Evolutionary conservation across 2,113 vertebrate genomes (phyloP).

Genomic region (Ictalurus punctatus): DNA sequence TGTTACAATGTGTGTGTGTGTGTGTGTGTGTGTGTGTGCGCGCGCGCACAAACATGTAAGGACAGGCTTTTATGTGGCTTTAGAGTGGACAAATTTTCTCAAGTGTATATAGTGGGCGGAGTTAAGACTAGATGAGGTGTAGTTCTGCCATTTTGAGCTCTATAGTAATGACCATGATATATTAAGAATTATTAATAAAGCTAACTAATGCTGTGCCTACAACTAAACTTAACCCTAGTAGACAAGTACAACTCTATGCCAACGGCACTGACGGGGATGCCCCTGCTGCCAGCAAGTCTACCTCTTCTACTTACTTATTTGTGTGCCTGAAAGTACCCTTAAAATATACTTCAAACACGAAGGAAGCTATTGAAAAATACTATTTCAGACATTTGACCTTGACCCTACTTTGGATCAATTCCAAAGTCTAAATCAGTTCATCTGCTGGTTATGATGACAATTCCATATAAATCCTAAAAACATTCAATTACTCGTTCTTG

Average conservation of each 20-base stretch:
- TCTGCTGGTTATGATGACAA: neutral
- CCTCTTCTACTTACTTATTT: neutral
- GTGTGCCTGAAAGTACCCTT: neutral
- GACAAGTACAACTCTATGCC: neutral
- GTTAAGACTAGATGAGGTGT: conserved; percentile 18
- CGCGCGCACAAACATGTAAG: neutral
- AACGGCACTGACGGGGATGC: neutral
- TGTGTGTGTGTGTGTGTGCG: neutral
- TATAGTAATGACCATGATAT: neutral
- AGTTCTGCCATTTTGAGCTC: conserved; percentile 28
- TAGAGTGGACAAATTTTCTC: conserved; percentile 33
- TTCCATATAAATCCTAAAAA: neutral
- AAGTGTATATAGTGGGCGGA: conserved; percentile 23
- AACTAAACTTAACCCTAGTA: neutral
- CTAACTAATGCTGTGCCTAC: neutral
- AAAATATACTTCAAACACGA: neutral
- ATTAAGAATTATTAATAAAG: neutral
- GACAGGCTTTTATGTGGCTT: conserved; percentile 39
- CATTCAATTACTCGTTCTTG: neutral
- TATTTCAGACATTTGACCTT: neutral
- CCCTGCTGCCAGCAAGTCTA: neutral
- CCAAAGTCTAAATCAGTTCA: neutral
- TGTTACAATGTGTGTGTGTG: neutral
- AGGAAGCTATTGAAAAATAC: neutral
- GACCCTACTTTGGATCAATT: neutral